These are phyloP conservation scores for Drosophila seclusa DNA, from an alignment of 2,888 invertebrate genomes.

Conservation along the genomic window DNA sequence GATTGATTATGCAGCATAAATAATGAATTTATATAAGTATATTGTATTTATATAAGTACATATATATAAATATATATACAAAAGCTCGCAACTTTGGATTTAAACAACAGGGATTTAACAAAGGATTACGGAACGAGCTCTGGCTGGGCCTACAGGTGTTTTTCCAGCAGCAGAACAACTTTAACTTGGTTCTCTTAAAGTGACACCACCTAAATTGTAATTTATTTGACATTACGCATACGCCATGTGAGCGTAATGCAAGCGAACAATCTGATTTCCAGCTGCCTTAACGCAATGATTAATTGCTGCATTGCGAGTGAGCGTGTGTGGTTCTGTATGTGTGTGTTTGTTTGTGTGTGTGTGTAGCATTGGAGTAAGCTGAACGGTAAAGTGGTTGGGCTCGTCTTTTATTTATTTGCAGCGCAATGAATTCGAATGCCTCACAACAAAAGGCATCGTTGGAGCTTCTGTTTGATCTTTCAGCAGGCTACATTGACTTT, in stretches of 20 bases:
- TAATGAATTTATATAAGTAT: slow-evolving; percentile 58
- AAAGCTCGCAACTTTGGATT: neutral
- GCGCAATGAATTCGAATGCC: slow-evolving; percentile 58
- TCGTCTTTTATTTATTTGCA: slow-evolving; percentile 70
- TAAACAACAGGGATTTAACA: slow-evolving; percentile 22
- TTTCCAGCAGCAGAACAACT: neutral
- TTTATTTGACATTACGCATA: slow-evolving; percentile 77
- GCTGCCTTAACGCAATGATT: slow-evolving; percentile 73
- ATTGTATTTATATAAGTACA: neutral
- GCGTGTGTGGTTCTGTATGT: slow-evolving; percentile 4
- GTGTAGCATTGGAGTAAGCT: neutral
- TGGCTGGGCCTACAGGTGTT: slow-evolving; percentile 30
- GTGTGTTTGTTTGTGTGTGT: slow-evolving; percentile 3
- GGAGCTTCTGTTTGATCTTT: slow-evolving; percentile 31
- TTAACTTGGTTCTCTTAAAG: slow-evolving; percentile 22
- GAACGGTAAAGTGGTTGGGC: slow-evolving; percentile 15
- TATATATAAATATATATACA: neutral
- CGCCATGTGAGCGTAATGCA: slow-evolving; percentile 64
- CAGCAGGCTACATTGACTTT: slow-evolving; percentile 4
- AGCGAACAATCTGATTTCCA: slow-evolving; percentile 62
- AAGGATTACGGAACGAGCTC: slow-evolving; percentile 43
- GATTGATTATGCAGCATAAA: slow-evolving; percentile 77
- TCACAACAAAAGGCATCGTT: slow-evolving; percentile 30
- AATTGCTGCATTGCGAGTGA: slow-evolving; percentile 53
- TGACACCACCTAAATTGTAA: slow-evolving; percentile 54